Base-by-base conservation (phyloP, 1,140 invertebrate genomes). In the Ceratina australensis region DNA sequence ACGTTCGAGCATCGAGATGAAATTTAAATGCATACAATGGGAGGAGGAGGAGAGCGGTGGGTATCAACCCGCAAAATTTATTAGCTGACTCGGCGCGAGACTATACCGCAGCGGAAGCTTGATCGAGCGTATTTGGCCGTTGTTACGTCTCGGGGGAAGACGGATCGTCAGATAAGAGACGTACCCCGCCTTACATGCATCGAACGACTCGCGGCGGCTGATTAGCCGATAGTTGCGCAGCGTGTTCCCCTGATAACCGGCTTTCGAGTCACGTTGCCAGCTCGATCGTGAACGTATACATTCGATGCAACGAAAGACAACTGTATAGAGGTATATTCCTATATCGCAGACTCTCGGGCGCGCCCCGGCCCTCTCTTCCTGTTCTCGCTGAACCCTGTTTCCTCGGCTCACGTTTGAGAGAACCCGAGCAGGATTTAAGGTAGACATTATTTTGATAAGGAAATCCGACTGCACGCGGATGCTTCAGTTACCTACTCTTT, bases 201-300 rank as follows among this genome's bases (percentile, higher is more conserved):
- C 52, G 63, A 47, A 18, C 33, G 13, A 74, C 56, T 16, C 26
- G 33, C 56, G 18, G 59, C 42, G 54, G 59, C 75, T 83, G 81
- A 84, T 83, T 84, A 69, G 77, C 66, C 72, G 72, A 83, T 68
- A 68, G 67, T 65, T 65, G 59, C 28, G 42, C 64, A 42, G 28
- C 65, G 67, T 77, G 83, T 72, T 84, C 78, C 82, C 65, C 54
- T 73, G 81, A 84, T 64, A 78, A 49, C 16, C 47, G 52, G 20
- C 54, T 57, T 65, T 65, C 60, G 42, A 79, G 59, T 57, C 64
- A n/a, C 65, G 20, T 56, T 72, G 73, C 50, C 52, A 67, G 54
- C 73, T 47, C 49, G 65, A 84, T 73, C 80, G 59, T 72, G 28
- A 26, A 56, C 42, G 57, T 50, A 67, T 65, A 50, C 50, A 47